These are phyloP conservation scores for Heliconius ismenius DNA, from an alignment of 2,888 invertebrate species.

Conservation along the genomic window DNA sequence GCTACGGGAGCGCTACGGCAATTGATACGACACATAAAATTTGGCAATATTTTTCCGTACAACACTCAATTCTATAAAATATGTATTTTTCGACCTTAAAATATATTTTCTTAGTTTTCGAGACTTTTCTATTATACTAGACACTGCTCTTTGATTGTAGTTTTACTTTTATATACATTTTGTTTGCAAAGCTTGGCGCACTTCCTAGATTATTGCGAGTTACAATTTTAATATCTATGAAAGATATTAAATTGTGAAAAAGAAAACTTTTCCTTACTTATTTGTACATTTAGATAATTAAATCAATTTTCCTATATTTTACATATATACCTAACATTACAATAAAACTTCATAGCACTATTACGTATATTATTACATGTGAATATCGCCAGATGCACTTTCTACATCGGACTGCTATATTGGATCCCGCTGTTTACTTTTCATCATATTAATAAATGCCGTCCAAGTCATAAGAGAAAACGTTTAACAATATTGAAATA, in stretches of 20 bases:
- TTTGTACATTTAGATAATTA: too few species aligned
- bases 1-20: slow-evolving; percentile 29
- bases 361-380: slow-evolving; percentile 1
- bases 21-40: slow-evolving; percentile 25
- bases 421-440: slow-evolving; percentile 22
- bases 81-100: slow-evolving; percentile 8
- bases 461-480: neutral
- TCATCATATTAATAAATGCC: slow-evolving; percentile 20
- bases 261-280: too few species aligned
- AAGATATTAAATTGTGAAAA: too few species aligned
- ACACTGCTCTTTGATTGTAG: neutral
- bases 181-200: neutral
- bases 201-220: neutral
- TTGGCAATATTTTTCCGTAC: slow-evolving; percentile 20
- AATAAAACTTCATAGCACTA: neutral
- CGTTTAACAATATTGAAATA: neutral
- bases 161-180: neutral
- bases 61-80: slow-evolving; percentile 13
- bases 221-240: neutral
- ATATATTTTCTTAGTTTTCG: slow-evolving; percentile 4
- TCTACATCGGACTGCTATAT: neutral
- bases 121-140: neutral
- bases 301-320: too few species aligned
- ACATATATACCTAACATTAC: neutral
- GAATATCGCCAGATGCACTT: slow-evolving; percentile 15